These are phyloP conservation scores for Silurus lanzhouensis DNA, from an alignment of 2,797 vertebrate species.

Conservation along the genomic window DNA sequence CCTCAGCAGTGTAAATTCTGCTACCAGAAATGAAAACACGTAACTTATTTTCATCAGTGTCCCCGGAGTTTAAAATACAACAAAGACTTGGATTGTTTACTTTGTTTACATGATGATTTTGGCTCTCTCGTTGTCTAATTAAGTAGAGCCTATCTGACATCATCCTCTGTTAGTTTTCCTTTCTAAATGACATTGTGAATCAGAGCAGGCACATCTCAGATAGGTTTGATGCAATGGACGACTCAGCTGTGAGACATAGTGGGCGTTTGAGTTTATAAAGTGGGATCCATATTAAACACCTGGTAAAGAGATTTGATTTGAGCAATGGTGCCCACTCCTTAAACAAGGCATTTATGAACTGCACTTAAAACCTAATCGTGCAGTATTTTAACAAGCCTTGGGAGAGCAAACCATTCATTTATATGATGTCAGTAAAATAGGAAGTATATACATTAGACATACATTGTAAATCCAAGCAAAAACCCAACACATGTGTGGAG, in stretches of 20 bases:
- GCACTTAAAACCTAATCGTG: slow-evolving; percentile 56
- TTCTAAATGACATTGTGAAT: slow-evolving; percentile 46
- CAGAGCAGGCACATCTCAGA: slow-evolving; percentile 9
- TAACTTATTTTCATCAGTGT: slow-evolving; percentile 44
- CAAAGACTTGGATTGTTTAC: slow-evolving; percentile 18
- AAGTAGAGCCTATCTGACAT: slow-evolving; percentile 43
- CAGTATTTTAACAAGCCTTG: slow-evolving; percentile 46
- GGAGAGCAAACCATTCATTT: slow-evolving; percentile 15
- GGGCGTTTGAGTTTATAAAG: slow-evolving; percentile 61
- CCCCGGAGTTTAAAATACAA: slow-evolving; percentile 14
- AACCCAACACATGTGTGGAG: background rate
- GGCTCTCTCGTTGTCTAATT: slow-evolving; percentile 14
- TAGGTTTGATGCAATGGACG: slow-evolving; percentile 20
- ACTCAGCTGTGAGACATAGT: slow-evolving; percentile 21
- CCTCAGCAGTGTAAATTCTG: slow-evolving; percentile 29
- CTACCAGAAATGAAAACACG: slow-evolving; percentile 30
- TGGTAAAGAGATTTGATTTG: slow-evolving; percentile 57
- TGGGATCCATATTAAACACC: slow-evolving; percentile 54
- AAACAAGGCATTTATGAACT: slow-evolving; percentile 53
- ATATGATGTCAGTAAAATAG: slow-evolving; percentile 15
- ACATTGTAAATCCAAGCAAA: slow-evolving; percentile 23
- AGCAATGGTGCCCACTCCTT: slow-evolving; percentile 51
- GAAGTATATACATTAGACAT: background rate
- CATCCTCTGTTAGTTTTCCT: slow-evolving; percentile 51
- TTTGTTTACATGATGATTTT: slow-evolving; percentile 32